These are phyloP conservation scores for Chelon labrosus DNA, from an alignment of 2,797 vertebrate species.

Conservation along the genomic window DNA sequence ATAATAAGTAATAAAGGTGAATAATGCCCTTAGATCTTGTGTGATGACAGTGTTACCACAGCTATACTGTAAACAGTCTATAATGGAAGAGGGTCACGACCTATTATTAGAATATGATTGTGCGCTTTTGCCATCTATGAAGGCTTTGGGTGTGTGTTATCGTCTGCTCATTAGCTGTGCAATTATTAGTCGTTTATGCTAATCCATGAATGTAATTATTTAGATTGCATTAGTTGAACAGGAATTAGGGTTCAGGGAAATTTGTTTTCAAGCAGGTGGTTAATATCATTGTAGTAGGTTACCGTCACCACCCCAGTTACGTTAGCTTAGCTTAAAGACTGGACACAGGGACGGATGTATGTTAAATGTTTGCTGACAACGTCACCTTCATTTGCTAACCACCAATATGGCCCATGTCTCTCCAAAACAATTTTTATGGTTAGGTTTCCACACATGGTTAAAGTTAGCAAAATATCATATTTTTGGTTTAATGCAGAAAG, in stretches of 20 bases:
- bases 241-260: not conserved
- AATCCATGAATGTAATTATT: slow-evolving; percentile 4
- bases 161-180: slow-evolving; percentile 4
- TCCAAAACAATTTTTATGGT: not conserved
- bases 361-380: too few species aligned
- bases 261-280: too few species aligned
- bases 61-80: slow-evolving; percentile 31
- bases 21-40: not conserved
- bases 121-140: slow-evolving; percentile 25
- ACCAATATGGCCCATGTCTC: not conserved
- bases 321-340: too few species aligned
- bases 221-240: not conserved
- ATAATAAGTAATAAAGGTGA: not conserved
- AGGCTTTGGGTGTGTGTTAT: slow-evolving; percentile 21
- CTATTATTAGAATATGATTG: slow-evolving; percentile 57
- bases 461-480: too few species aligned
- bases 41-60: not conserved
- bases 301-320: too few species aligned
- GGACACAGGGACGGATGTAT: too few species aligned
- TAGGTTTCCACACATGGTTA: too few species aligned
- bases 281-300: too few species aligned
- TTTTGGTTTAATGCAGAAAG: too few species aligned
- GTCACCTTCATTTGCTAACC: too few species aligned
- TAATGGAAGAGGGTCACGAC: not conserved
- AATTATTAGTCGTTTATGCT: slow-evolving; percentile 5